phyloP scores from a whole-genome alignment of 2,113 vertebrate species.

The Calypte anna region DNA sequence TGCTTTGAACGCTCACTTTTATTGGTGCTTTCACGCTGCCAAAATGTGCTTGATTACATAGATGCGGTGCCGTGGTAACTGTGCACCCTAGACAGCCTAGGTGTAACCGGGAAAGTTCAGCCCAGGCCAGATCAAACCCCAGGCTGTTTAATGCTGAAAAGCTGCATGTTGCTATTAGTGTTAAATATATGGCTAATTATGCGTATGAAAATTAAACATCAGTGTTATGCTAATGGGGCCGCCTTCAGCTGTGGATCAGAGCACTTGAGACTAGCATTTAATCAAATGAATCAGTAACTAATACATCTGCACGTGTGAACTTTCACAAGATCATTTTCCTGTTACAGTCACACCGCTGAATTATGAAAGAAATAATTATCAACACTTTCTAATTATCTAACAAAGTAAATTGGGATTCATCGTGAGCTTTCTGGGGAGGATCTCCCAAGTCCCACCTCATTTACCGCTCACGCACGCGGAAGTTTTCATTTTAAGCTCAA shows the following conservation, averaged over 20 bases:
- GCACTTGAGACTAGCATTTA: slow-evolving; percentile 93
- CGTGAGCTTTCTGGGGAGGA: slow-evolving; percentile 65
- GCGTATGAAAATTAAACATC: slow-evolving; percentile 99
- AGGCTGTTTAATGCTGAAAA: slow-evolving; percentile 84
- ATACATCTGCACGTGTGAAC: slow-evolving; percentile 89
- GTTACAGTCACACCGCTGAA: slow-evolving; percentile 76
- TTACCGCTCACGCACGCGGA: slow-evolving; percentile 42
- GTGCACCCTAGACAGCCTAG: slow-evolving; percentile 72
- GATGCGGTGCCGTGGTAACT: slow-evolving; percentile 63
- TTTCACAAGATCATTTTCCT: slow-evolving; percentile 82
- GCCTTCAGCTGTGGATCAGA: slow-evolving; percentile 92
- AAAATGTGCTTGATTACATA: slow-evolving; percentile 76
- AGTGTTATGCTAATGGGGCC: slow-evolving; percentile 97
- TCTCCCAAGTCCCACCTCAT: slow-evolving; percentile 64
- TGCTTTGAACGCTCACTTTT: slow-evolving; percentile 75
- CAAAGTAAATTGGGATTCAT: slow-evolving; percentile 81
- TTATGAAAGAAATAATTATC: slow-evolving; percentile 83
- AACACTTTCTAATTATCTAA: slow-evolving; percentile 82
- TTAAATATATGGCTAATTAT: slow-evolving; percentile 99
- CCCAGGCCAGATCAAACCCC: slow-evolving; percentile 83
- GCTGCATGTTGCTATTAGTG: slow-evolving; percentile 90
- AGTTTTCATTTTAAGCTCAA: slow-evolving; percentile 35
- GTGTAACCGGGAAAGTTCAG: slow-evolving; percentile 78
- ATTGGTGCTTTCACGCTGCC: slow-evolving; percentile 76
- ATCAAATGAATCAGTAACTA: slow-evolving; percentile 92